phyloP scores from a whole-genome alignment of 1,140 invertebrate genomes.

The Melanaphis sacchari region DNA sequence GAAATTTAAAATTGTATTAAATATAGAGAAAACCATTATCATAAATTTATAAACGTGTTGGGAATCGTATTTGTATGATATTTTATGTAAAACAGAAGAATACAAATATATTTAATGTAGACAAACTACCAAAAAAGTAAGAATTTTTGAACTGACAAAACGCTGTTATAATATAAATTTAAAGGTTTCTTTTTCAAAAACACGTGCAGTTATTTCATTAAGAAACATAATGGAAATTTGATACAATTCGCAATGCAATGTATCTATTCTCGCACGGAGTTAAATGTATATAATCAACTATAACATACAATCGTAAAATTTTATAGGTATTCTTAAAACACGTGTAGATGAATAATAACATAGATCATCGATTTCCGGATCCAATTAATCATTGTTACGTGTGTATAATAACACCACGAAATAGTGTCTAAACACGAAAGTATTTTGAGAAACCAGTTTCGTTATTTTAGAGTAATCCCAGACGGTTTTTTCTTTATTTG shows the following conservation, averaged over 20 bases:
- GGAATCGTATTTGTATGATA: background rate
- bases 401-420: background rate
- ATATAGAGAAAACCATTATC: background rate
- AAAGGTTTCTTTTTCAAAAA: too few relatives aligned
- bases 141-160: background rate
- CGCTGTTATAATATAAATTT: too few relatives aligned
- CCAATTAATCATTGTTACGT: conserved; percentile 45
- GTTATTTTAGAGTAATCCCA: conserved; percentile 10
- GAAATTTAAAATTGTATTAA: background rate
- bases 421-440: conserved; percentile 37
- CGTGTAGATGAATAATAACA: conserved; percentile 35
- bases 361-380: conserved; percentile 55
- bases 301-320: background rate
- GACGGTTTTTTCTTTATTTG: background rate
- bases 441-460: conserved; percentile 24
- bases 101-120: too few relatives aligned
- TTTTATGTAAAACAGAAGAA: background rate
- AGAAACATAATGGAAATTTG: background rate
- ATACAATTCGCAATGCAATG: background rate
- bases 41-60: background rate
- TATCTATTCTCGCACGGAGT: background rate
- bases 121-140: background rate
- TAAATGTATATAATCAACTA: background rate
- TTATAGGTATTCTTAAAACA: background rate
- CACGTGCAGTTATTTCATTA: too few relatives aligned